phyloP scores from a whole-genome alignment of 2,888 invertebrate species.

The Cataglyphis albicans region DNA sequence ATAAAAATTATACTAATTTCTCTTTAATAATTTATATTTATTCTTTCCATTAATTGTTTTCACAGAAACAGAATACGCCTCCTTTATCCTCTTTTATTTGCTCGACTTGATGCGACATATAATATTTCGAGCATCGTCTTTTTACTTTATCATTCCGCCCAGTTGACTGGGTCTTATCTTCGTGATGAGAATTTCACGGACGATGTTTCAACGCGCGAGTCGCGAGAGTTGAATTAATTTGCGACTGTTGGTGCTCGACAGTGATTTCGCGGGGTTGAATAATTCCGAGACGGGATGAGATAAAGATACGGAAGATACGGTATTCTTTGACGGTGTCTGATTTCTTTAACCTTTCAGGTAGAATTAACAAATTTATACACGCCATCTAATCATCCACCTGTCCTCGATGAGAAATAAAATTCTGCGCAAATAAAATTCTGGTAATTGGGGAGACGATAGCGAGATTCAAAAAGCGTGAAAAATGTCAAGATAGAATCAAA shows the following conservation, averaged over 20 bases:
- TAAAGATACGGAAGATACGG: slow-evolving; percentile 31
- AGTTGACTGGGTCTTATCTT: slow-evolving; percentile 40
- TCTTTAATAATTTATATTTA: background rate
- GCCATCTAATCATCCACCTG: slow-evolving; percentile 76
- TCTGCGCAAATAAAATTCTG: slow-evolving; percentile 26
- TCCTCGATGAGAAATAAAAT: slow-evolving; percentile 65
- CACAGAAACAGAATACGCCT: background rate
- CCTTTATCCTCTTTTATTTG: background rate
- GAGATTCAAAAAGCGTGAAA: slow-evolving; percentile 51
- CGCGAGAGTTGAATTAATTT: slow-evolving; percentile 48
- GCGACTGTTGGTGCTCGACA: slow-evolving; percentile 40
- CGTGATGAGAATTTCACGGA: slow-evolving; percentile 50
- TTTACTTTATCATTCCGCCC: slow-evolving; percentile 43
- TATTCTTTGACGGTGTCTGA: slow-evolving; percentile 48
- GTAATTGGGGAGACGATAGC: slow-evolving; percentile 76
- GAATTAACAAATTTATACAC: slow-evolving; percentile 80
- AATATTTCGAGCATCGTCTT: slow-evolving; percentile 42
- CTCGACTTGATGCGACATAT: slow-evolving; percentile 10
- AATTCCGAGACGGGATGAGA: slow-evolving; percentile 43
- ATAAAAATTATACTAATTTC: background rate
- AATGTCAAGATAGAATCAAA: slow-evolving; percentile 56
- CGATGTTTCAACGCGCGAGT: slow-evolving; percentile 43
- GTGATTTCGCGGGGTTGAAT: slow-evolving; percentile 50
- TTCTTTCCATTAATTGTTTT: background rate
- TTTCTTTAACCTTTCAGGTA: slow-evolving; percentile 77